A percentile compares a stretch with the other conserved stretches of the same genome.
Conservation (phyloP, 1,140 invertebrate genomes). For the Babylonia areolata region DNA sequence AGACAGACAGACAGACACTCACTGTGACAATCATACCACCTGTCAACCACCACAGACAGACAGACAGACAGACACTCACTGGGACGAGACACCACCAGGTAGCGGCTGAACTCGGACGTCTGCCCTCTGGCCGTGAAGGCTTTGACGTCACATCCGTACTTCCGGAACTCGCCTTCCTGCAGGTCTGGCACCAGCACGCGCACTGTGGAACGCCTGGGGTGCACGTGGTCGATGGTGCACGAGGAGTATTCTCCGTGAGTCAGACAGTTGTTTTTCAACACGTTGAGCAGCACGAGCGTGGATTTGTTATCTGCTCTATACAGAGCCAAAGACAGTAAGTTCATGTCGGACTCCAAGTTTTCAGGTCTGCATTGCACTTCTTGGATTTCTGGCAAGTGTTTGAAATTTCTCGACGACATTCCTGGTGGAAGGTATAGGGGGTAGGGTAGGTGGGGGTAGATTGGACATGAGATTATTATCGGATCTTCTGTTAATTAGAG, state of each 20-base stretch:
- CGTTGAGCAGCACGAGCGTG: not conserved
- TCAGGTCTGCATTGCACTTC: constrained; percentile 18
- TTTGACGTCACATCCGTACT: constrained; percentile 29
- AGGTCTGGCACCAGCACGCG: constrained; percentile 28
- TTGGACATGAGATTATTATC: no score
- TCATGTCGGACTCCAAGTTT: constrained; percentile 20
- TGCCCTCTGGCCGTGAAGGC: not conserved
- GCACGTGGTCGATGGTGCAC: not conserved
- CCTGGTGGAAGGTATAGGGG: not conserved
- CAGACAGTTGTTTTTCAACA: constrained; percentile 8
- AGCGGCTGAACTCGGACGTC: not conserved
- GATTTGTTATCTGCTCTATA: not conserved
- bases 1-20: no score
- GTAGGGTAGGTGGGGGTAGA: no score
- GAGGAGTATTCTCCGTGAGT: constrained; percentile 28
- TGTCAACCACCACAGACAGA: no score
- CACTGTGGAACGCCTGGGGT: not conserved
- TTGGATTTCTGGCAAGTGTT: not conserved
- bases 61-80: not conserved
- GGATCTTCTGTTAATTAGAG: no score
- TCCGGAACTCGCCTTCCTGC: constrained; percentile 22
- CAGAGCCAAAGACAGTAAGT: constrained; percentile 8
- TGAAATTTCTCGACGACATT: constrained; percentile 1
- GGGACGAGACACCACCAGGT: not conserved
- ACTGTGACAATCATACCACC: no score